Percentiles rank a stretch among this genome's conserved stretches.
Evolutionary conservation across 2,888 invertebrate species (phyloP).

Genomic region (Lycophotia porphyrea): DNA sequence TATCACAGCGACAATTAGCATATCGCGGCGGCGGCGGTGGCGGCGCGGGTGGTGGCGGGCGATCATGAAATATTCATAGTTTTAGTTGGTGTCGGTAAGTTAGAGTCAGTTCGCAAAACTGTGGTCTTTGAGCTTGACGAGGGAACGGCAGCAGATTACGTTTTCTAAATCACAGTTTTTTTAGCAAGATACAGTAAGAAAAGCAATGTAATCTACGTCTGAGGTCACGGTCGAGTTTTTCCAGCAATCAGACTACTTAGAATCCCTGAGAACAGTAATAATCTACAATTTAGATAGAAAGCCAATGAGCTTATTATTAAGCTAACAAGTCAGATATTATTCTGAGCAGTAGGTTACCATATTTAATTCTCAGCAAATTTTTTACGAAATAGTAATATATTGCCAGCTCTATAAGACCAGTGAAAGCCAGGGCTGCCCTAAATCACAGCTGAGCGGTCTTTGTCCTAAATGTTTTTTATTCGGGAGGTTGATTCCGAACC

Average conservation of each 20-base stretch:
- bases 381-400: constrained; percentile 48
- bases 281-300: constrained; percentile 13
- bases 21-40: constrained; percentile 21
- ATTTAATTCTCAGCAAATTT: constrained; percentile 35
- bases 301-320: constrained; percentile 24
- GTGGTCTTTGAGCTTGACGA: background rate
- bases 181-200: background rate
- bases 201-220: background rate
- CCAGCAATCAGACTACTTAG: constrained; percentile 1
- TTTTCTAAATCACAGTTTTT: background rate
- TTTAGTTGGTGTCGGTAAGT: constrained; percentile 32
- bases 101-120: constrained; percentile 8
- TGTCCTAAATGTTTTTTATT: constrained; percentile 31
- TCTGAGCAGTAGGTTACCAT: constrained; percentile 10
- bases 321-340: constrained; percentile 23
- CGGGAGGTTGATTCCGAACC: constrained; percentile 9
- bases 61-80: constrained; percentile 62
- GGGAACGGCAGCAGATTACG: background rate
- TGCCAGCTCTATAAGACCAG: constrained; percentile 12
- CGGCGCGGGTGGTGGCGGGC: constrained; percentile 2
- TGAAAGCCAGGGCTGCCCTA: constrained; percentile 28
- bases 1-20: constrained; percentile 54
- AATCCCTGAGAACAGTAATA: constrained; percentile 1
- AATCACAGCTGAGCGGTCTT: constrained; percentile 26
- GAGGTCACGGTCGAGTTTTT: background rate